Evolutionary conservation across 2,113 vertebrate species (phyloP).

Genomic region (Bolborhynchus lineola): DNA sequence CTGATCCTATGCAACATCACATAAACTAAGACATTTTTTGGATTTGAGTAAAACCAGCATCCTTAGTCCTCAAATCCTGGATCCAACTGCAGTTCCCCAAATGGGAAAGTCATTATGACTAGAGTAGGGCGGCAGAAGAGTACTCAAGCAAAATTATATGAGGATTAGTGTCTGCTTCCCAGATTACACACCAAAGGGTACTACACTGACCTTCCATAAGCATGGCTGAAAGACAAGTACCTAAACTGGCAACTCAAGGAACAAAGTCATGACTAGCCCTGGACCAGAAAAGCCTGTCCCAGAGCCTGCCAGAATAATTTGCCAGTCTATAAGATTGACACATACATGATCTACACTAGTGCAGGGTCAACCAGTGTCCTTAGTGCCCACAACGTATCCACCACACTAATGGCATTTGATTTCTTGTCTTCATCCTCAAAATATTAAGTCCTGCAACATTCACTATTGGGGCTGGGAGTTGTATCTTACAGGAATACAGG

Average conservation of each 20-base stretch:
- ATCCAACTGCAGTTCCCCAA: background rate
- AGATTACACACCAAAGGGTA: rapidly evolving
- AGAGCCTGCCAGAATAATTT: background rate
- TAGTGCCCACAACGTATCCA: background rate
- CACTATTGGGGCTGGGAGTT: background rate
- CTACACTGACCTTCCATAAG: background rate
- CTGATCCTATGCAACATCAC: background rate
- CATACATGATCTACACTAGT: background rate
- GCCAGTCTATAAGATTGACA: background rate
- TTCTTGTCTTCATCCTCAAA: background rate
- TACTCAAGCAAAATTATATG: background rate
- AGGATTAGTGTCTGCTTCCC: background rate
- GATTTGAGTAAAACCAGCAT: background rate
- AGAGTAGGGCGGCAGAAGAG: background rate
- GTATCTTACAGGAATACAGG: background rate
- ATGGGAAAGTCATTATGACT: background rate
- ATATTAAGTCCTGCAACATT: background rate
- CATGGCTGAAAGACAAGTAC: background rate
- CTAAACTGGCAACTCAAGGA: background rate
- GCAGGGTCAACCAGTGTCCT: background rate
- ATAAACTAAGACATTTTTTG: background rate
- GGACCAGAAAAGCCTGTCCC: background rate
- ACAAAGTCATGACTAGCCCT: background rate
- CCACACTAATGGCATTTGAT: background rate
- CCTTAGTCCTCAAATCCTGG: background rate